A percentile compares a stretch with the other conserved stretches of the same genome.
Conservation (phyloP, 1,140 invertebrate species). For the Nasonia vitripennis region DNA sequence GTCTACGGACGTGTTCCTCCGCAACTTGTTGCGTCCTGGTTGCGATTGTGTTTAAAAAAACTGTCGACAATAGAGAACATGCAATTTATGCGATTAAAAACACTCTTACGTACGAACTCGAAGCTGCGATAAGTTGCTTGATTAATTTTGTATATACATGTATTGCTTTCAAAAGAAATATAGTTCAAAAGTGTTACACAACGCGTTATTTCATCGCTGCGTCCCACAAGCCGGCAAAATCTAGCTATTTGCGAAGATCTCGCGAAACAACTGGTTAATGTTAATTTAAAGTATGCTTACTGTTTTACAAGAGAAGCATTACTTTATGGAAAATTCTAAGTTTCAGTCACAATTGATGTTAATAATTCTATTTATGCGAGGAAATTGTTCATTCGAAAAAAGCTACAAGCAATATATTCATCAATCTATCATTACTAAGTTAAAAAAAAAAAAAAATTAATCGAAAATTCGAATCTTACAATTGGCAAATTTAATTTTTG, state of each 20-base stretch:
- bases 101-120: slow-evolving; percentile 76
- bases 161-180: slow-evolving; percentile 14
- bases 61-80: slow-evolving; percentile 71
- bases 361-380: not conserved
- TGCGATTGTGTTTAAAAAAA: slow-evolving; percentile 72
- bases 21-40: slow-evolving; percentile 61
- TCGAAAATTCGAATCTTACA: not conserved
- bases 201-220: slow-evolving; percentile 30
- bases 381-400: slow-evolving; percentile 33
- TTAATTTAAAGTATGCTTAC: not conserved
- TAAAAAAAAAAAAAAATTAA: not conserved
- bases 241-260: slow-evolving; percentile 31
- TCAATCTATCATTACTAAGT: not conserved
- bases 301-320: not conserved
- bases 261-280: not conserved
- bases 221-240: slow-evolving; percentile 39
- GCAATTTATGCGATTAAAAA: slow-evolving; percentile 70
- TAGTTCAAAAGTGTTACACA: slow-evolving; percentile 21
- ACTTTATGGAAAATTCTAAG: not conserved
- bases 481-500: slow-evolving; percentile 12
- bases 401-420: not conserved
- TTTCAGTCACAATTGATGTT: not conserved
- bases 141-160: slow-evolving; percentile 34
- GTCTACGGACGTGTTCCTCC: slow-evolving; percentile 49
- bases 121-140: slow-evolving; percentile 46